A percentile compares a stretch with the other conserved stretches of the same genome.
These are phyloP conservation scores for Spodoptera exigua DNA, from an alignment of 2,888 invertebrate genomes.

Conservation along the genomic window DNA sequence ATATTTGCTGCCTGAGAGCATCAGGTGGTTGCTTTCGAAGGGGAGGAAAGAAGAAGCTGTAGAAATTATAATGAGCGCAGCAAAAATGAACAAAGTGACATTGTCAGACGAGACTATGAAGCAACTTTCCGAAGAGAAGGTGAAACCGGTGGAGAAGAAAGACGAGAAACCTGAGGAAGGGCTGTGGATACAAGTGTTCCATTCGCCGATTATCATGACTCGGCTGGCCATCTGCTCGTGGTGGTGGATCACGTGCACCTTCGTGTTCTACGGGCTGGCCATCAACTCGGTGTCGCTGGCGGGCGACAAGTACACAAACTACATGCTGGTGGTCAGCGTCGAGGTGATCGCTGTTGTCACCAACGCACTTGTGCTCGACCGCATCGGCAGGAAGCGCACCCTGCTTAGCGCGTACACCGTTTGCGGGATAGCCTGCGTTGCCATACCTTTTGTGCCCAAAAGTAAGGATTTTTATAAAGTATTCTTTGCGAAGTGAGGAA, in stretches of 20 bases:
- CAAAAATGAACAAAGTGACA: slow-evolving; percentile 90
- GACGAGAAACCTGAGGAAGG: slow-evolving; percentile 63
- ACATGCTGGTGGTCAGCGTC: slow-evolving; percentile 91
- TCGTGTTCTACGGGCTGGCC: slow-evolving; percentile 94
- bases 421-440: slow-evolving; percentile 87
- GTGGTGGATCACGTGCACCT: slow-evolving; percentile 94
- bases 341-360: slow-evolving; percentile 93
- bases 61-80: slow-evolving; percentile 90
- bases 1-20: slow-evolving; percentile 93
- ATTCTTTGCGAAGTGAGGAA: too few species aligned
- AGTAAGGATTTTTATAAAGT: slow-evolving; percentile 70
- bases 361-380: slow-evolving; percentile 91
- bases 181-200: slow-evolving; percentile 77
- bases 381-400: slow-evolving; percentile 90
- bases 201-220: slow-evolving; percentile 80
- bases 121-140: slow-evolving; percentile 80
- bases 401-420: slow-evolving; percentile 89
- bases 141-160: slow-evolving; percentile 68
- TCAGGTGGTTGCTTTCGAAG: slow-evolving; percentile 93
- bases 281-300: slow-evolving; percentile 93
- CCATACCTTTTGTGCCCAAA: slow-evolving; percentile 86
- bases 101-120: slow-evolving; percentile 81
- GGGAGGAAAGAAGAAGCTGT: slow-evolving; percentile 91
- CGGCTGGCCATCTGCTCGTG: slow-evolving; percentile 83
- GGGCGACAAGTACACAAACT: slow-evolving; percentile 94